These are phyloP conservation scores for Anabas testudineus DNA, from an alignment of 2,797 vertebrate genomes.

Conservation along the genomic window DNA sequence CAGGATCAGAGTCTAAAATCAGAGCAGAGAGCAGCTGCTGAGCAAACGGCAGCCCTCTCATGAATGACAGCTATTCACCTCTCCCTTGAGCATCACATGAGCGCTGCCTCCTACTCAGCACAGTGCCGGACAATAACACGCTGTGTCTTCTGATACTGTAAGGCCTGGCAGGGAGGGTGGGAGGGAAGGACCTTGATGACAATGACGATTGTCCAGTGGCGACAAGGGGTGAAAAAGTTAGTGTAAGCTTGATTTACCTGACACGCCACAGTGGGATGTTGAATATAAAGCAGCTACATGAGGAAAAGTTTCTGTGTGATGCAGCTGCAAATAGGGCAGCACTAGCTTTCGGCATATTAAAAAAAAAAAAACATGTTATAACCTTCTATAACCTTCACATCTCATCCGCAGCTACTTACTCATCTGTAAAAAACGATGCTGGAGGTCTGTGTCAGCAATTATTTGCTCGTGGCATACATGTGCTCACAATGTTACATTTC, in stretches of 20 bases:
- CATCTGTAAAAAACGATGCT: conserved; percentile 36
- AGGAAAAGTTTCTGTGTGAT: conserved; percentile 32
- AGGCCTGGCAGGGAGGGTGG: conserved; percentile 44
- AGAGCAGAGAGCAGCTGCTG: conserved; percentile 66
- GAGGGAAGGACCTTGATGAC: conserved; percentile 53
- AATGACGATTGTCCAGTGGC: neutral
- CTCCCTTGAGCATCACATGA: conserved; percentile 77
- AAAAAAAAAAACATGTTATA: neutral
- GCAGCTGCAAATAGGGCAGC: conserved; percentile 38
- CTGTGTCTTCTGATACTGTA: conserved; percentile 68
- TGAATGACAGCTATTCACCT: conserved; percentile 82
- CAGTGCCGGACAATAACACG: conserved; percentile 64
- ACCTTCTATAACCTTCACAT: conserved; percentile 33
- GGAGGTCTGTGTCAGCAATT: conserved; percentile 18
- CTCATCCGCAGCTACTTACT: conserved; percentile 22
- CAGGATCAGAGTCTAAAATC: conserved; percentile 68
- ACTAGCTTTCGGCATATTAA: conserved; percentile 13
- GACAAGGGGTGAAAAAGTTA: neutral
- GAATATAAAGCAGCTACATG: conserved; percentile 9
- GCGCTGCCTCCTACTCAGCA: conserved; percentile 72
- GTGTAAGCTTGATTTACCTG: conserved; percentile 10
- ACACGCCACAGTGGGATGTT: neutral
- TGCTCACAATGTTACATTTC: neutral
- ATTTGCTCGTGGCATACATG: neutral
- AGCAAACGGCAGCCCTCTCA: conserved; percentile 49